phyloP scores from a whole-genome alignment of 2,797 vertebrate genomes.

The Hemibagrus guttatus region DNA sequence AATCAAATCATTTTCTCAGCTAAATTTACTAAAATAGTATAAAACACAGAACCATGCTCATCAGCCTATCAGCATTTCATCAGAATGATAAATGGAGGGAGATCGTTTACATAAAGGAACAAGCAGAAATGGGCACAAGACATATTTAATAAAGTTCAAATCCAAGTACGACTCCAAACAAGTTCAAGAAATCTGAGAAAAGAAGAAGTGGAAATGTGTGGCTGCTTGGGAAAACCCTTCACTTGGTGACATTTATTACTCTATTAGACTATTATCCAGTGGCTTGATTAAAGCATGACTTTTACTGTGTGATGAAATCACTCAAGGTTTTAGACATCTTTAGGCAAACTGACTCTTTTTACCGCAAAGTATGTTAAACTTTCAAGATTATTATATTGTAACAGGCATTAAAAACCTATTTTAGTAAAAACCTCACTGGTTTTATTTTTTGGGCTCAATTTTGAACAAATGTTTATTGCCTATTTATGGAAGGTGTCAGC shows the following conservation, averaged over 20 bases:
- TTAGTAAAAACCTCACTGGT: not conserved
- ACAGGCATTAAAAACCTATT: not conserved
- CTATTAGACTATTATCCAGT: not conserved
- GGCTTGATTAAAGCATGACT: not conserved
- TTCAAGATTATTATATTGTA: not conserved
- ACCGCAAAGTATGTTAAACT: not conserved
- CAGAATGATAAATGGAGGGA: not conserved
- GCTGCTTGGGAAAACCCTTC: not conserved
- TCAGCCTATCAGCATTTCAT: not conserved
- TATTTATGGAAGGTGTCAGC: not conserved
- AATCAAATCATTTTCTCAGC: not conserved
- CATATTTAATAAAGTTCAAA: not conserved
- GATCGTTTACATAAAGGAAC: too few relatives aligned
- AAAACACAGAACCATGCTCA: not conserved
- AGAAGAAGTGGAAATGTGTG: not conserved
- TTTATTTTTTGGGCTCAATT: not conserved
- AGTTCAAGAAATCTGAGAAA: not conserved
- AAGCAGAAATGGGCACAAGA: not conserved
- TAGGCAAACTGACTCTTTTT: not conserved
- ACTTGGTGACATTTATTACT: not conserved
- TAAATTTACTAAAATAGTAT: constrained; percentile 2
- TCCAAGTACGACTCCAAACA: not conserved
- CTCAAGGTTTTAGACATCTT: not conserved
- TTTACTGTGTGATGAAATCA: not conserved
- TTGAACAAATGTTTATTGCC: not conserved